These are phyloP conservation scores for Falco rusticolus DNA, from an alignment of 2,797 vertebrate species.

Conservation along the genomic window DNA sequence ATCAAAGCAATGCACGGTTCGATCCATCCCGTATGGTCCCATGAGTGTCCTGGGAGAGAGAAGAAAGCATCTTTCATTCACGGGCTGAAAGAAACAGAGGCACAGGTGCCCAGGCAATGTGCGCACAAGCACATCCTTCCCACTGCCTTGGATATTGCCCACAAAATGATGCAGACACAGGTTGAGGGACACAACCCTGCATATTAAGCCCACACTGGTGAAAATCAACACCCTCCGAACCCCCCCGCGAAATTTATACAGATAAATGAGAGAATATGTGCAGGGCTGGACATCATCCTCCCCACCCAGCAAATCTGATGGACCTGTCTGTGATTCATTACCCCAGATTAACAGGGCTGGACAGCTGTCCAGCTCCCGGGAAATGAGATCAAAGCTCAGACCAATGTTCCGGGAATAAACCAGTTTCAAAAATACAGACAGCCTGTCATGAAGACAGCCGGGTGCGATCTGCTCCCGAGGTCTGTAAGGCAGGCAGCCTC, in stretches of 20 bases:
- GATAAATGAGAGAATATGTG: slow-evolving; percentile 50
- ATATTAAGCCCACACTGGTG: neutral
- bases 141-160: rapidly evolving
- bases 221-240: neutral
- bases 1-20: slow-evolving; percentile 86
- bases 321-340: slow-evolving; percentile 57
- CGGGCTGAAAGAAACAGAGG: rapidly evolving
- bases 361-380: slow-evolving; percentile 60
- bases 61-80: neutral
- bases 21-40: slow-evolving; percentile 89
- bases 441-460: neutral
- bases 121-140: neutral
- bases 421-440: neutral
- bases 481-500: neutral
- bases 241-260: neutral
- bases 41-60: slow-evolving; percentile 86
- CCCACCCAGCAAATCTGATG: slow-evolving; percentile 54
- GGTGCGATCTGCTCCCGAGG: neutral
- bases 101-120: neutral
- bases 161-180: rapidly evolving
- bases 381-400: slow-evolving; percentile 46
- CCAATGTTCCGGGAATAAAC: neutral
- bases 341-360: slow-evolving; percentile 18
- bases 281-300: slow-evolving; percentile 25
- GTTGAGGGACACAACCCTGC: rapidly evolving